Base-by-base conservation (phyloP, 2,113 vertebrate species). In the Hyla sarda region DNA sequence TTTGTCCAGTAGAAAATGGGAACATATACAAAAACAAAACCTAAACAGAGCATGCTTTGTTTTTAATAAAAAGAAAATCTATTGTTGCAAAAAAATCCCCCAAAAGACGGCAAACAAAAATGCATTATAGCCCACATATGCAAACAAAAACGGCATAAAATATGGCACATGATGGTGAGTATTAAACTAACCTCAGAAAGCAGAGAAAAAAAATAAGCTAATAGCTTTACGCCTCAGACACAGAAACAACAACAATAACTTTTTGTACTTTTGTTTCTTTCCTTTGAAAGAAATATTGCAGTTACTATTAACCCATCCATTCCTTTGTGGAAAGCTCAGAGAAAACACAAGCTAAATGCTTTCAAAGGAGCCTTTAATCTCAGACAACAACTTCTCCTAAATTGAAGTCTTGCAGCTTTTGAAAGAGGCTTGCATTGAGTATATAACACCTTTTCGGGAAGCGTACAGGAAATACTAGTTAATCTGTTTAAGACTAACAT, bases 361-460 rank as follows among this genome's bases (percentile, higher is more conserved):
- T 37, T 19, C 65, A 69, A 21, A 69, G 65, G 6, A 69, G 65
- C 65, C 62, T 69, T 69, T 69, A 69, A 34, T 69, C 65, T 37
- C 65, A 17, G 16, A 19, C 65, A 14, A 34, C 30, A 69, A 69
- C 65, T 69, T 69, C 30, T 69, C 32, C 6, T 69, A 69, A 8
- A 30, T 34, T 32, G 62, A 32, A 0, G 32, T 16, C 7, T 37
- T 16, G 32, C 65, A 34, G 14, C 32, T 34, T 69, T 30, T 17
- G 62, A 65, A 62, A 25, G 62, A 30, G 28, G 65, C 30, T 69
- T 69, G 7, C 34, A 69, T 34, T 8, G 17, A 3, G 16, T 19
- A 12, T n/a, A 23, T 17, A 41, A 41, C 41, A 41, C 41, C 41
- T 41, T 41, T 41, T 41, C 8, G 41, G 41, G 41, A 41, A 41